These are phyloP conservation scores for Delia radicum DNA, from an alignment of 1,140 invertebrate genomes.

Conservation along the genomic window DNA sequence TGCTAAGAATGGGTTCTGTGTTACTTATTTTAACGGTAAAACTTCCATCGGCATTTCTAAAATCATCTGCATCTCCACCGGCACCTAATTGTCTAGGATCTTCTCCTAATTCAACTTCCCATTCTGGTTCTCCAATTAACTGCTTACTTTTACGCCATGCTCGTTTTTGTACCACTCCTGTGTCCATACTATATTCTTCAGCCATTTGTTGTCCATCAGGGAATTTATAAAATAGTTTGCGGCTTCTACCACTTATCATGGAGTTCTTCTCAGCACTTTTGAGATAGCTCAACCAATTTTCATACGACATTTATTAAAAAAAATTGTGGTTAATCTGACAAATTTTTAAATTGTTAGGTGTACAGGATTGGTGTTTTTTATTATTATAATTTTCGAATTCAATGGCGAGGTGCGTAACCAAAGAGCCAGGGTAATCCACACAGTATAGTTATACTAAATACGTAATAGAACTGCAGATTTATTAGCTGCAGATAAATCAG, in stretches of 20 bases:
- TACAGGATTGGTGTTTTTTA: no score
- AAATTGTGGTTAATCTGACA: no score
- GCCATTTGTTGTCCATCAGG: conserved; percentile 72
- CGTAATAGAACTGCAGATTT: no score
- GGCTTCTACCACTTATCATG: conserved; percentile 65
- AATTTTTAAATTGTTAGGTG: no score
- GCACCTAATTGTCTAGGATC: conserved; percentile 38
- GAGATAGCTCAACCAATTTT: conserved; percentile 64
- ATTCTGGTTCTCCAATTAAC: conserved; percentile 67
- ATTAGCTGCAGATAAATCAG: no score
- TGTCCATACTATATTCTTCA: conserved; percentile 75
- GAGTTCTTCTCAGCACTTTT: conserved; percentile 69
- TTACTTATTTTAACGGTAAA: conserved; percentile 46
- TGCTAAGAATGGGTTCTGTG: conserved; percentile 67
- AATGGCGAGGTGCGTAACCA: no score
- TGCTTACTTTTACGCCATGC: conserved; percentile 70
- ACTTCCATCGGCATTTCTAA: conserved; percentile 29
- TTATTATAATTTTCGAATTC: no score
- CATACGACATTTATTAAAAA: conserved; percentile 54
- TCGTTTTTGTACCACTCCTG: conserved; percentile 67
- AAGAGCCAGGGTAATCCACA: no score
- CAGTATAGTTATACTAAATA: no score
- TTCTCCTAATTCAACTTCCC: conserved; percentile 76
- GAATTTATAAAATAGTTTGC: conserved; percentile 75
- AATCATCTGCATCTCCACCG: conserved; percentile 17